Conservation (phyloP, 2,888 invertebrate species). For the Calameuta idolon region DNA sequence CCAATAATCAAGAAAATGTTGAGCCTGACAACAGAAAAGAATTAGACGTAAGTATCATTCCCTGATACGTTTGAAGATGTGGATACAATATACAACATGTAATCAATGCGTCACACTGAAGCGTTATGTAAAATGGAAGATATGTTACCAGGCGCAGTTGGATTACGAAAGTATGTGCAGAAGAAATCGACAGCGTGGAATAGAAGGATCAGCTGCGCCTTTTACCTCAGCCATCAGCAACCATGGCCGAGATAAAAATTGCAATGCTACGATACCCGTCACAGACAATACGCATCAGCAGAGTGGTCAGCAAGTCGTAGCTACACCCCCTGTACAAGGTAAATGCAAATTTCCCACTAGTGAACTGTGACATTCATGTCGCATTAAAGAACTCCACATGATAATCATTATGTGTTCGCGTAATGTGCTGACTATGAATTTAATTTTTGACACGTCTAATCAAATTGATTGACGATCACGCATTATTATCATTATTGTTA, state of each 20-base stretch:
- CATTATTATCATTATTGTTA: neutral
- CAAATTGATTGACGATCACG: neutral
- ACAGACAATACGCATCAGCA: slow-evolving; percentile 60
- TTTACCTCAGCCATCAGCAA: slow-evolving; percentile 59
- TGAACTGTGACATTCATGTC: neutral
- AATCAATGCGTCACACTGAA: slow-evolving; percentile 16
- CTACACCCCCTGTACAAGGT: slow-evolving; percentile 57
- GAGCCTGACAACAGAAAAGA: slow-evolving; percentile 76
- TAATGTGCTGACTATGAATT: neutral
- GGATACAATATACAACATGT: neutral
- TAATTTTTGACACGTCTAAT: neutral
- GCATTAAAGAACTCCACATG: no score
- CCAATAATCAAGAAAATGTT: slow-evolving; percentile 76
- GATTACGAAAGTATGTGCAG: slow-evolving; percentile 72
- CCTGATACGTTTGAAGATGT: neutral
- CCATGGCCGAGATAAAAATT: slow-evolving; percentile 73
- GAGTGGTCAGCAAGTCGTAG: slow-evolving; percentile 51
- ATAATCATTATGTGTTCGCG: neutral
- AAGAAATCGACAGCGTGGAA: slow-evolving; percentile 72
- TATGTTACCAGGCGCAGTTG: slow-evolving; percentile 69
- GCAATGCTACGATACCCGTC: slow-evolving; percentile 74
- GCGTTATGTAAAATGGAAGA: slow-evolving; percentile 17
- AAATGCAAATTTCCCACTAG: neutral
- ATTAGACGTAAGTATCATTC: slow-evolving; percentile 48
- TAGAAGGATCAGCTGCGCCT: slow-evolving; percentile 58